Base-by-base conservation (phyloP, 2,113 vertebrate species). In the Paramisgurnus dabryanus region DNA sequence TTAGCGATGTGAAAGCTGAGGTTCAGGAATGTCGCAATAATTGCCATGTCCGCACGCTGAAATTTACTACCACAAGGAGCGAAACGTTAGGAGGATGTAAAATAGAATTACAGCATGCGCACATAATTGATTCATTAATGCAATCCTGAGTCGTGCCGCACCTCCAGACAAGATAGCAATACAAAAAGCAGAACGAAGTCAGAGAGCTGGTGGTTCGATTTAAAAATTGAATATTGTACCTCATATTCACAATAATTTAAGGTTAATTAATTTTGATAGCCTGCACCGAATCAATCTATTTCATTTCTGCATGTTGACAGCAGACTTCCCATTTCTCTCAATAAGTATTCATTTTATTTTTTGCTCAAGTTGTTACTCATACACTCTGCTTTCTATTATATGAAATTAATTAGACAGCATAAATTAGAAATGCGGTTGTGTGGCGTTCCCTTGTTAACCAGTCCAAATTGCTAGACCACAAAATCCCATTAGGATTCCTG, bases 1-100 rank as follows among this genome's bases (percentile, higher is more conserved):
- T 2, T 64, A 88, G 90, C 90, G 77, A 78, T 85, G 86, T 88
- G 89, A 80, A 81, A 88, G 83, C 87, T 87, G 80, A 83, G 82
- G 78, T 83, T 83, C 68, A 82, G 82, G 80, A 87, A 87, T 87
- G 67, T 78, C 81, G 79, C 67, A 40, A 66, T 86, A 86, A 84
- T 86, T 88, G 80, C 82, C 63, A 73, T 53, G 73, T 80, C 80
- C 79, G 43, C 22, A 66, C 40, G 80, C n/a, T 76, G 58, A 80
- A 82, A 78, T 64, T 80, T 74, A 82, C 75, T 64, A 64, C 71
- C 53, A 80, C 82, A 82, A 67, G 22, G n/a, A 79, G 71, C 6
- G 57, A 76, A 78, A 76, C 39, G 67, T 17, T 34, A 34, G 27
- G 71, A 64, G 81, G 77, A 77, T 76, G 82, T 64, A 77, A 82